Conservation (phyloP, 1,140 invertebrate genomes). For the Drosophila trapezifrons region DNA sequence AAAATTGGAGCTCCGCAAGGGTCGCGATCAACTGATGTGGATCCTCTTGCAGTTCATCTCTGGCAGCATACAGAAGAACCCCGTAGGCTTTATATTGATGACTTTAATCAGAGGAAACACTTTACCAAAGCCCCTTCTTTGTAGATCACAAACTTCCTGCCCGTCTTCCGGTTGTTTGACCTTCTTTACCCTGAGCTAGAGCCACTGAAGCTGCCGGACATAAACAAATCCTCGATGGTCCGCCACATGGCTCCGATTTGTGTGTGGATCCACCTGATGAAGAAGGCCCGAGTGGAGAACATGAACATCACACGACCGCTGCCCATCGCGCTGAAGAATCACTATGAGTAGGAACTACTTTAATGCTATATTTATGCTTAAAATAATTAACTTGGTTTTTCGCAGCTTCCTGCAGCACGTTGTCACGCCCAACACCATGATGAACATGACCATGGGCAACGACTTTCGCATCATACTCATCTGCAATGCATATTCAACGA, state of each 20-base stretch:
- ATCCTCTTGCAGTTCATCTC: constrained; percentile 98
- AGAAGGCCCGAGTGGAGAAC: constrained; percentile 94
- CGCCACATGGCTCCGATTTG: constrained; percentile 96
- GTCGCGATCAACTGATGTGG: constrained; percentile 98
- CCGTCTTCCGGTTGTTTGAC: constrained; percentile 96
- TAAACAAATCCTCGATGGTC: constrained; percentile 92
- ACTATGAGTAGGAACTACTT: constrained; percentile 89
- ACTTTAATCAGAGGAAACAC: neutral
- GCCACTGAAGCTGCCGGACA: constrained; percentile 94
- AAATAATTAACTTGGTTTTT: neutral
- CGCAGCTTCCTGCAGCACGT: constrained; percentile 92
- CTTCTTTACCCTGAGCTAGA: constrained; percentile 96
- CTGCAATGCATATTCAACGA: constrained; percentile 97
- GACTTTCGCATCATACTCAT: constrained; percentile 96
- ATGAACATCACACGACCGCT: constrained; percentile 91
- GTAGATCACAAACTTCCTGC: constrained; percentile 93
- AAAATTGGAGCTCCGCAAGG: constrained; percentile 92
- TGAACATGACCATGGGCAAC: constrained; percentile 88
- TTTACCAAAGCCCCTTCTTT: constrained; percentile 27
- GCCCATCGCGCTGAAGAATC: constrained; percentile 92
- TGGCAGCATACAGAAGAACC: constrained; percentile 97
- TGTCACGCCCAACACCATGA: constrained; percentile 88
- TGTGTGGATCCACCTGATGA: constrained; percentile 97
- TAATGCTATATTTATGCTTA: too few relatives aligned
- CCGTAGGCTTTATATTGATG: constrained; percentile 85